These are phyloP conservation scores for Melanostoma mellinum DNA, from an alignment of 2,888 invertebrate genomes.

Conservation along the genomic window DNA sequence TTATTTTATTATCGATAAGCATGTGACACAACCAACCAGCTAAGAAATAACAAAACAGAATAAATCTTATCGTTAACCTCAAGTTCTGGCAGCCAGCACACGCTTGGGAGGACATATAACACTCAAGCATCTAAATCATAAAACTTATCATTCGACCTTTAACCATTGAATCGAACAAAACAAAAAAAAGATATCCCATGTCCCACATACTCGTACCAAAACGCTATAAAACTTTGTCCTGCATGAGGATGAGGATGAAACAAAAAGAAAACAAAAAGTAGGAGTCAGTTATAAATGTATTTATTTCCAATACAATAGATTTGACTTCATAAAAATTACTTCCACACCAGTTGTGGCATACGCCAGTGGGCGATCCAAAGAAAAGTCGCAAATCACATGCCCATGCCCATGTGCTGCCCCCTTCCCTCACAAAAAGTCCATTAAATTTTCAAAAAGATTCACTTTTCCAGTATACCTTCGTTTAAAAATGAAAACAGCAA, in stretches of 20 bases:
- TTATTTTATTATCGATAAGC: no score
- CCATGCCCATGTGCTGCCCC: no score
- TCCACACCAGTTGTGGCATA: conserved; percentile 55
- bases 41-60: conserved; percentile 13
- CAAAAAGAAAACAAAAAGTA: conserved; percentile 7
- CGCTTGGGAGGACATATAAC: conserved; percentile 28
- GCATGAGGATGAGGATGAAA: neutral
- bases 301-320: conserved; percentile 54
- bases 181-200: conserved; percentile 13
- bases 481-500: conserved; percentile 9
- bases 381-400: neutral
- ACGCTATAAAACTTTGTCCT: neutral
- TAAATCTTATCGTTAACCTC: conserved; percentile 17
- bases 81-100: conserved; percentile 26
- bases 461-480: conserved; percentile 6
- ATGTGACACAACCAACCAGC: neutral
- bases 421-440: conserved; percentile 4
- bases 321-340: conserved; percentile 62
- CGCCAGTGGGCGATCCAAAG: conserved; percentile 16
- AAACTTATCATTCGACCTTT: conserved; percentile 33
- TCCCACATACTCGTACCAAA: conserved; percentile 11
- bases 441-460: conserved; percentile 33
- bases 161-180: conserved; percentile 23
- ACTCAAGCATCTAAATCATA: conserved; percentile 50
- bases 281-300: conserved; percentile 32